Evolutionary conservation across 2,888 invertebrate species (phyloP), one percentile per base, ranked within the genome.

Genomic region (Hermaeophaga mercurialis): DNA sequence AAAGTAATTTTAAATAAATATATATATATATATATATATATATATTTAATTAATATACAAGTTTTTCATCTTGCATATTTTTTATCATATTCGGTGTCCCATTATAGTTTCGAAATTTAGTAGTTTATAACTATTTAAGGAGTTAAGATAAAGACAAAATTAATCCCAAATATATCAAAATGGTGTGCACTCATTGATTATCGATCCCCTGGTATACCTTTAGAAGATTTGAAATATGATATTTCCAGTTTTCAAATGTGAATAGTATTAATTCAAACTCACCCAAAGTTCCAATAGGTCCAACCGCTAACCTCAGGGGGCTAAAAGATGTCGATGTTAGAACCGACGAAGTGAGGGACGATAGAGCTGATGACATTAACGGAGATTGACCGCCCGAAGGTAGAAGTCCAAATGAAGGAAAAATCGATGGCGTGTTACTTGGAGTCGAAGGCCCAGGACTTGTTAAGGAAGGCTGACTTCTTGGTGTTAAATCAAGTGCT

Each of bases 271-370:
- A 22, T 22, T 22, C 6, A 22, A 22, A 31, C 64, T 63, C 47
- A 68, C 68, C 66, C 22, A 67, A 45, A 44, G 46, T 70, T 58
- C 71, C 72, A 56, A 70, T 63, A 24, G 88, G 87, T 78, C 88
- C 89, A 70, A 89, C 87, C 75, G 91, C 90, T 74, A 93, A 85
- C 79, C 91, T 89, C 76, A 93, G 85, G 70, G 92, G 91, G 83
- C 91, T 91, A 84, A 91, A 92, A 64, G 90, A 88, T 58, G 91
- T 89, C 70, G 91, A 89, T 66, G 90, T 90, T 74, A 91, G 85
- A 66, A 88, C 87, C 33, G 88, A 87, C 28, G 91, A 90, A 54
- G 91, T 90, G 69, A 92, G 84, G 62, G 91, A 89, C 59, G 90
- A 90, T 72, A 91, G 82, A 63, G 91, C 90, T 60, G 86, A 84